phyloP scores from a whole-genome alignment of 2,888 invertebrate species.

The Phasia obesa region DNA sequence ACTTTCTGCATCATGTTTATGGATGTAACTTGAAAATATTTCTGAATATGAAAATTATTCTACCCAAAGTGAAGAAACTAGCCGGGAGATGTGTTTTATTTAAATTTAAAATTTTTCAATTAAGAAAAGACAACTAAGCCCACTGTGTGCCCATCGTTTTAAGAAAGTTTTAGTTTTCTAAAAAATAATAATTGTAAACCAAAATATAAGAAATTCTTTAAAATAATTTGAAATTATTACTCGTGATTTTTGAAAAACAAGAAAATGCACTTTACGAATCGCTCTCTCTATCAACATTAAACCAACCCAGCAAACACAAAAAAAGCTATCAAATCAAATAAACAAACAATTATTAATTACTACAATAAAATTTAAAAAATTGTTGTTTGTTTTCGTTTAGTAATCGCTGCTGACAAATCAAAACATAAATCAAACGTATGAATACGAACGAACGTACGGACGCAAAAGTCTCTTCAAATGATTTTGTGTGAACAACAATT shows the following conservation, averaged over 20 bases:
- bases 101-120: too few species aligned
- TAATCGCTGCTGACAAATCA: conserved; percentile 65
- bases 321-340: background rate
- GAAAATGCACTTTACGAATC: conserved; percentile 66
- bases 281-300: background rate
- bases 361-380: conserved; percentile 60
- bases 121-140: too few species aligned
- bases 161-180: too few species aligned
- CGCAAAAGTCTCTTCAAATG: background rate
- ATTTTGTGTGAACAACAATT: conserved; percentile 45
- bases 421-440: conserved; percentile 60
- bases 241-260: conserved; percentile 54
- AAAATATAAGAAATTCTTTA: too few species aligned
- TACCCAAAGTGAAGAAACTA: too few species aligned
- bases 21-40: too few species aligned
- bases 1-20: too few species aligned
- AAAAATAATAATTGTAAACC: too few species aligned
- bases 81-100: too few species aligned
- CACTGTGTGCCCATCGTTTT: too few species aligned
- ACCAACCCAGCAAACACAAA: conserved; percentile 30
- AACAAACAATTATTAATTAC: conserved; percentile 65
- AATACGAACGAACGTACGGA: background rate
- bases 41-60: too few species aligned
- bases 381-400: conserved; percentile 20
- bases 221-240: conserved; percentile 40